Conservation (phyloP, 2,113 vertebrate species). For the Seriola dumerili region DNA sequence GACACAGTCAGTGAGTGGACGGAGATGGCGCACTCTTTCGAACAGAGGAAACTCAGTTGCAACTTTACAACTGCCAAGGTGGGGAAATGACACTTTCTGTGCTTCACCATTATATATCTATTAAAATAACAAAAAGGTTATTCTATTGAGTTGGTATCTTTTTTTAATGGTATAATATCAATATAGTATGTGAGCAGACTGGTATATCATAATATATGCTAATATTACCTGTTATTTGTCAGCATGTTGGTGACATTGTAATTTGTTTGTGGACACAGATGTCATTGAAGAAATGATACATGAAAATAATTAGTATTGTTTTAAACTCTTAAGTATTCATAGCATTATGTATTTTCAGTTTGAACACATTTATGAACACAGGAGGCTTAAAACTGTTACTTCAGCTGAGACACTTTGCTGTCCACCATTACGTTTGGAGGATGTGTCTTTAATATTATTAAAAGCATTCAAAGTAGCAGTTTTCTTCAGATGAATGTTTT, state of each 20-base stretch:
- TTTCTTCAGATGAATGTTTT: neutral
- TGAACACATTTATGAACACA: no score
- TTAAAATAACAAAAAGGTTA: neutral
- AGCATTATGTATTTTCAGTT: no score
- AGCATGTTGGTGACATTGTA: no score
- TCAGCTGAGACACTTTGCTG: no score
- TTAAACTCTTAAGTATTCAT: no score
- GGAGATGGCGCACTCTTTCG: conserved; percentile 91
- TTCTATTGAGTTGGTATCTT: neutral
- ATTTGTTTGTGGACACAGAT: no score
- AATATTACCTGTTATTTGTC: neutral
- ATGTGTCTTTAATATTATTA: neutral
- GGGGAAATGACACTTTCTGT: conserved; percentile 25
- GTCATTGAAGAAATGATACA: no score
- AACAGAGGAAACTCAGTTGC: conserved; percentile 93
- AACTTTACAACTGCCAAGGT: conserved; percentile 91
- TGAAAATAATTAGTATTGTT: no score
- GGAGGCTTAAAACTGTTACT: no score
- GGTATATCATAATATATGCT: neutral
- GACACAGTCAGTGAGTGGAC: conserved; percentile 89
- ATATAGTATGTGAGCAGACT: neutral
- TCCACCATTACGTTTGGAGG: no score
- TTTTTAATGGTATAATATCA: neutral
- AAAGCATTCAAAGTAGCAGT: neutral
- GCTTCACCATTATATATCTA: neutral